These are phyloP conservation scores for Cranoglanis bouderius DNA, from an alignment of 2,113 vertebrate species.

Conservation along the genomic window DNA sequence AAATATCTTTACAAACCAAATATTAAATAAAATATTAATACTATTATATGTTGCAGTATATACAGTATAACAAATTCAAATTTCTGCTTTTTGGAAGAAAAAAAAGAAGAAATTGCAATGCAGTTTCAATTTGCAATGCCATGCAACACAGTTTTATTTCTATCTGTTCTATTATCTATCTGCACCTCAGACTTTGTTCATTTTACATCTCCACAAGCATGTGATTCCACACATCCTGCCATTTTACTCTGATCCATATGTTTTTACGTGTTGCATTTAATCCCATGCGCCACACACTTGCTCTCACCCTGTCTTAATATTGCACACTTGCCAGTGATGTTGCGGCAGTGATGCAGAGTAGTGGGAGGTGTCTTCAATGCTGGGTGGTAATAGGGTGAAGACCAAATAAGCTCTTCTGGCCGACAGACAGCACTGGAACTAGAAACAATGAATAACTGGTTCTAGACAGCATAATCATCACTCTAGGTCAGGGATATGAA, in stretches of 20 bases:
- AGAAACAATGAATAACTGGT: not conserved
- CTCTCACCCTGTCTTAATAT: conserved; percentile 36
- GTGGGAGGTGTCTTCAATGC: conserved; percentile 5
- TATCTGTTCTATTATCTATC: not conserved
- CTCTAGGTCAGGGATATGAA: not conserved
- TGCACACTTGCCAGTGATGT: conserved; percentile 56
- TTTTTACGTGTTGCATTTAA: not conserved
- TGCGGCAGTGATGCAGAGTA: conserved; percentile 52
- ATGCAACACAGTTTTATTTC: not conserved
- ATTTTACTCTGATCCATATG: not conserved
- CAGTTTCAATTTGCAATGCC: not conserved
- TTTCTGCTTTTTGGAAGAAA: not conserved
- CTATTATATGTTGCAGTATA: not conserved
- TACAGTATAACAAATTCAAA: not conserved
- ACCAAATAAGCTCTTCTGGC: conserved; percentile 2
- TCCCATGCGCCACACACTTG: not conserved
- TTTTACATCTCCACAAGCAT: not conserved
- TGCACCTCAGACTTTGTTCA: no score
- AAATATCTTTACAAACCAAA: not conserved
- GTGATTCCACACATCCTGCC: not conserved
- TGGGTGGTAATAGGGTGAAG: not conserved
- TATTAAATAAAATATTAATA: not conserved
- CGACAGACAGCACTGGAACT: not conserved
- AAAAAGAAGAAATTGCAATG: not conserved
- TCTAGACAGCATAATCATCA: not conserved